These are phyloP conservation scores for Ectemnius lituratus DNA, from an alignment of 2,888 invertebrate species.

Conservation along the genomic window DNA sequence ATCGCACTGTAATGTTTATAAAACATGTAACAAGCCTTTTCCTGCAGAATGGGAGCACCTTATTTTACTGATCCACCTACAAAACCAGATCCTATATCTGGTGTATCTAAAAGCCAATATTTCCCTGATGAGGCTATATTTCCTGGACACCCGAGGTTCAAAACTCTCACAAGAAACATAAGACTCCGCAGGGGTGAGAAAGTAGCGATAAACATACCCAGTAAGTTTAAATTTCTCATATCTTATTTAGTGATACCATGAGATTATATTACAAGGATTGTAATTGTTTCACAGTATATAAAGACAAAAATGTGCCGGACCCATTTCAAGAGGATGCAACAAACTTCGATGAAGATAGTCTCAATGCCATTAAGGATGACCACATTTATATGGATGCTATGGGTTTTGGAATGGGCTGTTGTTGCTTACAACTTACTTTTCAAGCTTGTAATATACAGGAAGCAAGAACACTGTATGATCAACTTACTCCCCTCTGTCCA, in stretches of 20 bases:
- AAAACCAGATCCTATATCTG: conserved; percentile 84
- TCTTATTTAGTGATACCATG: background rate
- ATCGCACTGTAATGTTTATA: conserved; percentile 8
- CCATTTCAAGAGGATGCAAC: conserved; percentile 85
- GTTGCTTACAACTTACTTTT: conserved; percentile 97
- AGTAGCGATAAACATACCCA: conserved; percentile 97
- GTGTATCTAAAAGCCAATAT: conserved; percentile 91
- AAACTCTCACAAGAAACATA: conserved; percentile 95
- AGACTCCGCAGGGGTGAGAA: conserved; percentile 94
- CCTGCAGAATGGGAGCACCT: conserved; percentile 89
- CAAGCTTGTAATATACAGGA: conserved; percentile 98
- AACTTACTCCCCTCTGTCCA: conserved; percentile 97
- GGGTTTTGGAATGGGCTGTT: conserved; percentile 99
- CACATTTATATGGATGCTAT: conserved; percentile 99
- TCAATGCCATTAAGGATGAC: conserved; percentile 87
- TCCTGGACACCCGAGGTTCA: conserved; percentile 96
- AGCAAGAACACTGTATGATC: conserved; percentile 97
- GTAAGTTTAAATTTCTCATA: conserved; percentile 79
- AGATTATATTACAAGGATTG: background rate
- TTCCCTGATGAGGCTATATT: conserved; percentile 97
- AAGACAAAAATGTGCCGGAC: conserved; percentile 90
- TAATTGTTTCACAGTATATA: conserved; percentile 84
- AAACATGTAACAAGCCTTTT: conserved; percentile 31
- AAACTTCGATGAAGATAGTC: conserved; percentile 82
- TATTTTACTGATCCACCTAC: conserved; percentile 92